Conservation (phyloP, 2,888 invertebrate species). For the Incurvaria masculella region DNA sequence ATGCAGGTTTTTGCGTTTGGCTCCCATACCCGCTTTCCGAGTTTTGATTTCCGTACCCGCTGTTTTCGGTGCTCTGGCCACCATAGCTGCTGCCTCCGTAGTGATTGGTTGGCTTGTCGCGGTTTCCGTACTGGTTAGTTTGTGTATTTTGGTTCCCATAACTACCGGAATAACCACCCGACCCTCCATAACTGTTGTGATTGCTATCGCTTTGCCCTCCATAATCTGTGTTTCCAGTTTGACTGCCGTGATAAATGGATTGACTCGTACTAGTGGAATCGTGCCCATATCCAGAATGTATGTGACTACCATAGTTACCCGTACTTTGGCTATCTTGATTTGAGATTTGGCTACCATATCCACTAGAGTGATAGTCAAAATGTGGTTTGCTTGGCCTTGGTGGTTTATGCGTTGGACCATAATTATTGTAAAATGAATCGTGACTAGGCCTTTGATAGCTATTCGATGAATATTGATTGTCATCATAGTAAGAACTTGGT, state of each 20-base stretch:
- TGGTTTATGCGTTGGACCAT: neutral
- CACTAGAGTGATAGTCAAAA: neutral
- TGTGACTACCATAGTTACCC: neutral
- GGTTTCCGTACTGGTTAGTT: no score
- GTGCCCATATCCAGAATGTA: constrained; percentile 7
- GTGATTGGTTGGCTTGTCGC: no score
- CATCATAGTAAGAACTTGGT: neutral
- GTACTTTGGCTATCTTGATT: constrained; percentile 1
- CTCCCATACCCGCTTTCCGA: neutral
- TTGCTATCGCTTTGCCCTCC: constrained; percentile 12
- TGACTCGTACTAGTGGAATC: constrained; percentile 5
- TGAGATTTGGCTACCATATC: constrained; percentile 1
- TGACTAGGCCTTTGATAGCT: neutral
- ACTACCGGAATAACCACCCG: constrained; percentile 10
- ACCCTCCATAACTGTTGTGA: constrained; percentile 13
- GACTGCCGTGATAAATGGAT: neutral
- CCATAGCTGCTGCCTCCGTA: neutral
- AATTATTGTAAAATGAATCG: no score
- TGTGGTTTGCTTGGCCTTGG: neutral
- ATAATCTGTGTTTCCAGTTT: neutral
- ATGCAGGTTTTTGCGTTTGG: constrained; percentile 1
- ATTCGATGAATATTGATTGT: neutral
- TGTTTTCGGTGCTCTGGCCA: constrained; percentile 1
- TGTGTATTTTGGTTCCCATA: constrained; percentile 4
- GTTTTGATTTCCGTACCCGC: neutral